Conservation (phyloP, 1,140 invertebrate genomes). For the Drosophila sucinea region DNA sequence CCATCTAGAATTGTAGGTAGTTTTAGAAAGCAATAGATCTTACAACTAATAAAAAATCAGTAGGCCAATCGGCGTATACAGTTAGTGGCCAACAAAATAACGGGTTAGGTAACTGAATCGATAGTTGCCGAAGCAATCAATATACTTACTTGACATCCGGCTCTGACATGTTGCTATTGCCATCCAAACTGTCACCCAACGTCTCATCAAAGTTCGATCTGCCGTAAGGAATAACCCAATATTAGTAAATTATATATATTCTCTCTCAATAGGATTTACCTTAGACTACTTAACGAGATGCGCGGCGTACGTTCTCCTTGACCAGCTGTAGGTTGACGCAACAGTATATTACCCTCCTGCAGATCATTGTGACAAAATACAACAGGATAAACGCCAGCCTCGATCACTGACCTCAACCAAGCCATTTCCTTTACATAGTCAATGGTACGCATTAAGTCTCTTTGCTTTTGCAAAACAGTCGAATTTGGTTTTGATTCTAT, state of each 20-base stretch:
- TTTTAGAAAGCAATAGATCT: constrained; percentile 52
- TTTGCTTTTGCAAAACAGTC: constrained; percentile 59
- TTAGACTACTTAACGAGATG: constrained; percentile 55
- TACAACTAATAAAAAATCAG: constrained; percentile 37
- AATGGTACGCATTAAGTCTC: constrained; percentile 71
- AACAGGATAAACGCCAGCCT: constrained; percentile 90
- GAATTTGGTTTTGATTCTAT: constrained; percentile 60
- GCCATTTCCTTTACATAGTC: constrained; percentile 87
- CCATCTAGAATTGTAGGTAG: constrained; percentile 70
- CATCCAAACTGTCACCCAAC: constrained; percentile 65
- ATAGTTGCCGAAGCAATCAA: neutral
- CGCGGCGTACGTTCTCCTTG: constrained; percentile 43
- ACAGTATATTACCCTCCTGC: constrained; percentile 92
- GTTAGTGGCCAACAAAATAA: constrained; percentile 53
- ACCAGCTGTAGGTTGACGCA: constrained; percentile 43
- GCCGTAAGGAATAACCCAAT: neutral
- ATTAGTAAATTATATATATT: neutral
- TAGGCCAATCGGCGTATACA: constrained; percentile 45
- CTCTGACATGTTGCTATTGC: constrained; percentile 64
- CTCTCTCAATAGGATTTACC: constrained; percentile 30
- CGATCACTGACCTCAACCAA: constrained; percentile 86
- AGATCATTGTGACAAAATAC: constrained; percentile 99
- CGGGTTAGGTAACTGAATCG: constrained; percentile 26
- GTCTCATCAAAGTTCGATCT: constrained; percentile 72
- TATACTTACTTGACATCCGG: constrained; percentile 61